Evolutionary conservation across 1,140 invertebrate genomes (phyloP), one percentile per base, ranked within the genome.

Genomic region (Plectrocnemia conspersa): DNA sequence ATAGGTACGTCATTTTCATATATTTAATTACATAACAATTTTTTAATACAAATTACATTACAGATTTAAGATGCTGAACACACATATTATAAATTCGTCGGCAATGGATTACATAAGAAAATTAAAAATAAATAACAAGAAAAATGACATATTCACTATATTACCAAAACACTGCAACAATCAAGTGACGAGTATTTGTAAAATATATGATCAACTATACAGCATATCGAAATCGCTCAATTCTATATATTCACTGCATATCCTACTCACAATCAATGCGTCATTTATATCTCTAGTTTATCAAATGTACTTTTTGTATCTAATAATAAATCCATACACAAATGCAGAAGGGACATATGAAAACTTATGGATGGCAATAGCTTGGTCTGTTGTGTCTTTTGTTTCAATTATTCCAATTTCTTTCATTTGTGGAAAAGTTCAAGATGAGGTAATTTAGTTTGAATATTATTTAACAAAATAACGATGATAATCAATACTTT

Each of bases 251-350:
- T 49, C 54, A 10, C n/a, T 60, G 2, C 44, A 52, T 9, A 56
- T 60, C n/a, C 32, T 60, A n/a, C 16, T 60, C 9, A 44, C 16
- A 2, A 56, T 32, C 7, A 47, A 49, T 15, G 29, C 50, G 1
- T 33, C 58, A 15, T 60, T 60, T 45, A 50, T 60, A 10, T 45
- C 50, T 11, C 15, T 60, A 19, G 58, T 60, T 2, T 53, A 44
- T 6, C 54, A 60, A 32, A 13, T 60, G 19, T 60, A 60, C 35
- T 56, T 56, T 18, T 56, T 60, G 18, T 60, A 60, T 45, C 27
- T 52, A 13, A 52, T 52, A 38, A 13, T 52, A 10, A 52, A 38
- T 29, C 15, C 40, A 1, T 42, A 52, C 32, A 1, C 41, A 22
- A 52, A 52, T 25, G 41, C 41, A 11, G 16, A 6, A 11, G 21